phyloP scores from a whole-genome alignment of 2,113 vertebrate genomes.

The Ornithorhynchus anatinus region DNA sequence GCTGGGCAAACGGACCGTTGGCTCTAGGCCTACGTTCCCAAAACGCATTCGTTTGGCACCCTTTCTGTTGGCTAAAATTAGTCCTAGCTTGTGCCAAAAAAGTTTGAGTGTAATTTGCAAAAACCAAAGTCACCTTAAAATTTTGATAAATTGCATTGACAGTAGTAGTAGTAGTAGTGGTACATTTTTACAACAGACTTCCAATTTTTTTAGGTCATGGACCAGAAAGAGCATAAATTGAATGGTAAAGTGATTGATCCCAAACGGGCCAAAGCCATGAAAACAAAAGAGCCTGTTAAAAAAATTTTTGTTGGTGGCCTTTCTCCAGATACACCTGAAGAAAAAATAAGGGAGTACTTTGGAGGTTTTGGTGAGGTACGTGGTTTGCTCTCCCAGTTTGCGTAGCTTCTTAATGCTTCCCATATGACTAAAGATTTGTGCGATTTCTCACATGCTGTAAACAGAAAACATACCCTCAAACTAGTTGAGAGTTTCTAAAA shows the following conservation, averaged over 20 bases:
- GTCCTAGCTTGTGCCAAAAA: too few relatives aligned
- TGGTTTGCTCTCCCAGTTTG: slow-evolving; percentile 20
- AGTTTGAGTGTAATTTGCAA: too few relatives aligned
- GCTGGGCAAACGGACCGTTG: too few relatives aligned
- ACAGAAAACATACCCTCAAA: neutral
- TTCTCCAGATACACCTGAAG: slow-evolving; percentile 96
- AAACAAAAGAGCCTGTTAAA: slow-evolving; percentile 96
- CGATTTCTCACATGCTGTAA: neutral
- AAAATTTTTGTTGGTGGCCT: slow-evolving; percentile 98
- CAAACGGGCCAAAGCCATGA: slow-evolving; percentile 99
- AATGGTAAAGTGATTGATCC: slow-evolving; percentile 99
- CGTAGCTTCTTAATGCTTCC: neutral
- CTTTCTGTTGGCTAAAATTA: too few relatives aligned
- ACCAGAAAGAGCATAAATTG: slow-evolving; percentile 97
- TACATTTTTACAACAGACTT: slow-evolving; percentile 49
- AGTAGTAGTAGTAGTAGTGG: too few relatives aligned
- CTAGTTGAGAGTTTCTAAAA: neutral
- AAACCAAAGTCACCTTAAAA: too few relatives aligned
- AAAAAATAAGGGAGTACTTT: slow-evolving; percentile 98
- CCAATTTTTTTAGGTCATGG: slow-evolving; percentile 82
- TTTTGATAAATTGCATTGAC: too few relatives aligned
- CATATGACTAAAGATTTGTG: neutral
- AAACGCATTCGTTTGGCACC: too few relatives aligned
- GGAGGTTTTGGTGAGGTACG: slow-evolving; percentile 92
- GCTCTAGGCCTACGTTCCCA: too few relatives aligned